These are phyloP conservation scores for Himalopsyche japonica DNA, from an alignment of 2,888 invertebrate genomes.

Conservation along the genomic window DNA sequence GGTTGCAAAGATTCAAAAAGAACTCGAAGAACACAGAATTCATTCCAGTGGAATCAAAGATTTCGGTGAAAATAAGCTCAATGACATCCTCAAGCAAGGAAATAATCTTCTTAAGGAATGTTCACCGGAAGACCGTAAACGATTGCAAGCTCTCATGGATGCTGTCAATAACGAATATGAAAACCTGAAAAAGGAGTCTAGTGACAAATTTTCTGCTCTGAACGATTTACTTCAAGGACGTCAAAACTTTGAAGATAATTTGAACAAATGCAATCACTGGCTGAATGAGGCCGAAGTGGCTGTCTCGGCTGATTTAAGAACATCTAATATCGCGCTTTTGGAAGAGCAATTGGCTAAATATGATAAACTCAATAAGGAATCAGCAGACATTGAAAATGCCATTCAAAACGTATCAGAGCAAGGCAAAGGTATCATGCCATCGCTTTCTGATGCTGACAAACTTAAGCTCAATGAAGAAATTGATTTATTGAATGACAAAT, in stretches of 20 bases:
- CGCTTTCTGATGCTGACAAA: constrained; percentile 84
- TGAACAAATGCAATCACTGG: constrained; percentile 85
- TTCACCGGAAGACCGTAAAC: constrained; percentile 68
- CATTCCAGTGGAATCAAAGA: constrained; percentile 76
- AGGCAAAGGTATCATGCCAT: constrained; percentile 77
- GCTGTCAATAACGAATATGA: constrained; percentile 74
- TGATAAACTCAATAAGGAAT: constrained; percentile 75
- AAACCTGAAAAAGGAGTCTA: constrained; percentile 71
- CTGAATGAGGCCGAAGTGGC: constrained; percentile 88
- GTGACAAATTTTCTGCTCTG: constrained; percentile 71
- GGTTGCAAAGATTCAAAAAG: constrained; percentile 80
- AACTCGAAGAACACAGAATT: constrained; percentile 74
- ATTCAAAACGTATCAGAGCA: constrained; percentile 78
- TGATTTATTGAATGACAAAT: constrained; percentile 77
- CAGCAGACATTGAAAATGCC: constrained; percentile 69
- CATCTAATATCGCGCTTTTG: constrained; percentile 78
- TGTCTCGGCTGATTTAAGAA: constrained; percentile 77
- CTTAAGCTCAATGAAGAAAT: constrained; percentile 80
- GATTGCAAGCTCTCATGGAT: constrained; percentile 68
- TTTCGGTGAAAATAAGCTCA: constrained; percentile 74
- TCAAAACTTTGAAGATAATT: constrained; percentile 78
- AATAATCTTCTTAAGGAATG: constrained; percentile 81
- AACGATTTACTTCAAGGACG: constrained; percentile 76
- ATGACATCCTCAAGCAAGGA: constrained; percentile 76
- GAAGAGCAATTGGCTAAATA: constrained; percentile 89